Conservation (phyloP, 2,113 vertebrate species). For the Myrmecobius fasciatus region DNA sequence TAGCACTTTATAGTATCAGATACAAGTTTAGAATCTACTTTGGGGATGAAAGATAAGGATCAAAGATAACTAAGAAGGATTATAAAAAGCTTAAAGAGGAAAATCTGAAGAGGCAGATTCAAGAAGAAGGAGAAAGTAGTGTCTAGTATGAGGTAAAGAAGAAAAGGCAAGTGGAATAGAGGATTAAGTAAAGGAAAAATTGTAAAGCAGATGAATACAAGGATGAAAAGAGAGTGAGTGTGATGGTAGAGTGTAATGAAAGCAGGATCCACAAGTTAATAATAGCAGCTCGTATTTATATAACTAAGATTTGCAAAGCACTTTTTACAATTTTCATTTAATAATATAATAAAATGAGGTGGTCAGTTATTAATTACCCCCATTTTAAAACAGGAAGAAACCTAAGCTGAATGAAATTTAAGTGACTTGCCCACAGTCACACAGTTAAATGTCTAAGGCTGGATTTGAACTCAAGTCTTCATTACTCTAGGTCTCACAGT, state of each 20-base stretch:
- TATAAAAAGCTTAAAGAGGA: not conserved
- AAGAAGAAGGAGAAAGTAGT: not conserved
- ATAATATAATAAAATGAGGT: not conserved
- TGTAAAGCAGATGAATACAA: not conserved
- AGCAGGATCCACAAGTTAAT: not conserved
- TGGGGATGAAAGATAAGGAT: not conserved
- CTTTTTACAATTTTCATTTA: not conserved
- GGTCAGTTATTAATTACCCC: not conserved
- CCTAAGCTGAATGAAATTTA: not conserved
- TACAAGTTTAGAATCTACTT: not conserved
- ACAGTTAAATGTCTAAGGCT: not conserved
- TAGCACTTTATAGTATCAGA: not conserved
- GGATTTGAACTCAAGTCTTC: not conserved
- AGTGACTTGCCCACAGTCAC: not conserved
- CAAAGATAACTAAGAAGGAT: not conserved
- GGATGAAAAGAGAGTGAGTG: not conserved
- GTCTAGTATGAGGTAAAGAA: not conserved
- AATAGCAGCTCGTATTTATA: not conserved
- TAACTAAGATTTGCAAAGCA: not conserved
- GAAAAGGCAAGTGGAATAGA: not conserved
- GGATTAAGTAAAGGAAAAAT: not conserved
- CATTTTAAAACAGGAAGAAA: not conserved
- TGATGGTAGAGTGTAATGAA: not conserved
- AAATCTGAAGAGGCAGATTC: not conserved
- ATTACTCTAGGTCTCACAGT: no score